Conservation (phyloP, 2,888 invertebrate species). For the Metopia argyrocephala region DNA sequence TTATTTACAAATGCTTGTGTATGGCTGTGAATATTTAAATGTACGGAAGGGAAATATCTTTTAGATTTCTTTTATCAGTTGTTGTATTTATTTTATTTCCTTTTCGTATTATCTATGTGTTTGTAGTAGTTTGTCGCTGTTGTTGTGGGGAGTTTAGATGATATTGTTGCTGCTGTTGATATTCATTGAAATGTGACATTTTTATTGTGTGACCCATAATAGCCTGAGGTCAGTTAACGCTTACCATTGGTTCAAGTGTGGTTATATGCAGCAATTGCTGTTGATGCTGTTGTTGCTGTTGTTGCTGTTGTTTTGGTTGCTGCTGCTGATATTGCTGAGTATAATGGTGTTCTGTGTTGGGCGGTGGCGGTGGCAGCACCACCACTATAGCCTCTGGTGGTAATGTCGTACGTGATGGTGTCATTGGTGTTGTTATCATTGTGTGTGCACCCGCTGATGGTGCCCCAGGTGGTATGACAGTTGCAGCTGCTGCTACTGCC, state of each 20-base stretch:
- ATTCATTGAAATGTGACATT: slow-evolving; percentile 45
- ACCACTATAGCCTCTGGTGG: slow-evolving; percentile 74
- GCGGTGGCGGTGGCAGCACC: slow-evolving; percentile 70
- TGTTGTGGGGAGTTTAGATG: slow-evolving; percentile 26
- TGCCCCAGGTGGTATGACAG: slow-evolving; percentile 73
- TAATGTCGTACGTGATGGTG: slow-evolving; percentile 47
- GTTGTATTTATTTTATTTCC: background rate
- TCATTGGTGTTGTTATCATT: slow-evolving; percentile 53
- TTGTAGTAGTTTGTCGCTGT: slow-evolving; percentile 27
- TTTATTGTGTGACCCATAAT: slow-evolving; percentile 54
- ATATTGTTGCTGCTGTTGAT: slow-evolving; percentile 40
- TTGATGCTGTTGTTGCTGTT: slow-evolving; percentile 65
- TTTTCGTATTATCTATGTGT: slow-evolving; percentile 44
- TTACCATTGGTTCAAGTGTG: slow-evolving; percentile 74
- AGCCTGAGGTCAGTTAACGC: slow-evolving; percentile 75
- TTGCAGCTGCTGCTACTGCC: slow-evolving; percentile 72
- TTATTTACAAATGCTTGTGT: background rate
- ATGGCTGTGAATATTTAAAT: background rate
- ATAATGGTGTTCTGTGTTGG: slow-evolving; percentile 65
- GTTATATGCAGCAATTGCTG: slow-evolving; percentile 67
- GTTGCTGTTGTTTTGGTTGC: slow-evolving; percentile 67
- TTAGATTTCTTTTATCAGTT: background rate
- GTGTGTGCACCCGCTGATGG: slow-evolving; percentile 67
- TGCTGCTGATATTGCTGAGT: slow-evolving; percentile 50
- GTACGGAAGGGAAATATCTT: background rate